Evolutionary conservation across 2,797 vertebrate species (phyloP), one percentile per base, ranked within the genome.

Genomic region (Aeoliscus strigatus): DNA sequence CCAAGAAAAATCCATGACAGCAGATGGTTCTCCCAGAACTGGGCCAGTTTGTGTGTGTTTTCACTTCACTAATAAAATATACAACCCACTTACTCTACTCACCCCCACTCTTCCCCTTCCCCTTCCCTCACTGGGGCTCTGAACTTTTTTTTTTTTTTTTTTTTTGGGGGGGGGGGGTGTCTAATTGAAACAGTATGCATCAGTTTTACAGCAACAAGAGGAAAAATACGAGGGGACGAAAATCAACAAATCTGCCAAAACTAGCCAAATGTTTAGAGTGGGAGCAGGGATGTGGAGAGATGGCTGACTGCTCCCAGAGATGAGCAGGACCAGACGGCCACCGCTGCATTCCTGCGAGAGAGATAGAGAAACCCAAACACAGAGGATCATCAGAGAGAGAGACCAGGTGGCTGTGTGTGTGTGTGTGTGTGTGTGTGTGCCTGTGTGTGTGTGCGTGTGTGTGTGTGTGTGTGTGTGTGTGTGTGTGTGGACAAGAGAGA

Each of bases 211-310:
- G 79, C 70, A 86, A 84, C 80, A 82, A 75, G 68, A 79, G 60
- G 67, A 66, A 75, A 85, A 84, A 83, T 82, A 86, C 57, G 57
- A 83, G 74, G 70, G 81, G 73, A 84, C 73, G 75, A 84, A 82
- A 86, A 80, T 83, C 79, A 82, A 84, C 82, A 83, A 84, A 84
- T 84, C 82, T 81, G 77, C 79, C 81, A 82, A 84, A 87, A 84
- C 71, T 79, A 82, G 83, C 80, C 75, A 86, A 84, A 83, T 86
- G 83, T 86, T 87, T 87, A 84, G 80, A 87, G 79, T 75, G 58
- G 67, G 70, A 77, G 80, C 78, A 85, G 68, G 63, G 60, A 80
- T 34, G 62, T 74, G 76, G 76, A 82, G 73, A 77, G 70, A 82
- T 66, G 77, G 73, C 60, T 67, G 80, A 70, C 70, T 79, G 70